Evolutionary conservation across 2,797 vertebrate species (phyloP).

Genomic region (Malurus leucopterus): DNA sequence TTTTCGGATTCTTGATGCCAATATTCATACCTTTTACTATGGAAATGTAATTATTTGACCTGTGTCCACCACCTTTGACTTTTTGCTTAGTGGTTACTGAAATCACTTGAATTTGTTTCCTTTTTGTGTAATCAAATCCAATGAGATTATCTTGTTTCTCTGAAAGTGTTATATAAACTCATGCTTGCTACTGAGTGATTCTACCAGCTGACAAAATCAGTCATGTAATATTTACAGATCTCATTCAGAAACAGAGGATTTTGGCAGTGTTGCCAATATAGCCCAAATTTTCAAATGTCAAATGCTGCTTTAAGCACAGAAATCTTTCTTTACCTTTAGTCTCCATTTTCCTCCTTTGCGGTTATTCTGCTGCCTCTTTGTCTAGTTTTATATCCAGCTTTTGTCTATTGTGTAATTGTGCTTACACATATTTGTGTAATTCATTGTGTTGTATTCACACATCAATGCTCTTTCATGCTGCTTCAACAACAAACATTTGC

Average conservation of each 20-base stretch:
- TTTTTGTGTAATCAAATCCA: background rate
- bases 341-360: background rate
- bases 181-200: background rate
- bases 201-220: background rate
- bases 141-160: background rate
- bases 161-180: background rate
- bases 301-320: background rate
- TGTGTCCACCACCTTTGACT: background rate
- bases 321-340: background rate
- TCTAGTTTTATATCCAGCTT: background rate
- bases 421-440: background rate
- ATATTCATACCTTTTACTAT: background rate
- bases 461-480: background rate
- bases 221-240: background rate
- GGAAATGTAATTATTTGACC: background rate
- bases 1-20: background rate
- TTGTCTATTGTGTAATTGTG: background rate
- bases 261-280: background rate
- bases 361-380: background rate
- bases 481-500: background rate
- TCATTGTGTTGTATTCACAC: background rate
- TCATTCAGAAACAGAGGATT: background rate
- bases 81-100: background rate
- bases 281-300: background rate
- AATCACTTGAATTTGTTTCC: background rate